Evolutionary conservation across 2,113 vertebrate species (phyloP).

Genomic region (Neotoma lepida): DNA sequence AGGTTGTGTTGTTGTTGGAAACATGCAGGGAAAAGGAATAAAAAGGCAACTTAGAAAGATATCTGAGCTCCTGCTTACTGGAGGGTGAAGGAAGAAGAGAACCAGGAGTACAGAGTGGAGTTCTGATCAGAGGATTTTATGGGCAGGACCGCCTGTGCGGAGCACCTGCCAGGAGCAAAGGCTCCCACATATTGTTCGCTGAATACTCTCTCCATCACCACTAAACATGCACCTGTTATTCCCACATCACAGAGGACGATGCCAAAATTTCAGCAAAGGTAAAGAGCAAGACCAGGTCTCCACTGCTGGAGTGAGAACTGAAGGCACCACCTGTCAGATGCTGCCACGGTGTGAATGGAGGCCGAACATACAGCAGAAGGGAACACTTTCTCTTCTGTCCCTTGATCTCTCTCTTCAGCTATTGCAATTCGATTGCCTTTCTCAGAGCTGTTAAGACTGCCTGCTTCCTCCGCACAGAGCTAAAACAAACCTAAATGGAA

Average conservation of each 20-base stretch:
- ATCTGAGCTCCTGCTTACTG: neutral
- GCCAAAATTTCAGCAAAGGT: neutral
- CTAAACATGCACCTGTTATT: neutral
- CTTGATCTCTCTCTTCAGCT: neutral
- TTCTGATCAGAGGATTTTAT: too few relatives aligned
- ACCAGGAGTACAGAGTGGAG: neutral
- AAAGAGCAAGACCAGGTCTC: neutral
- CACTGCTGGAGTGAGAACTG: neutral
- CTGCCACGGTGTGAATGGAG: neutral
- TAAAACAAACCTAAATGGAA: constrained; percentile 19
- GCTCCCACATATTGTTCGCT: rapidly evolving
- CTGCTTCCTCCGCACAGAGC: neutral
- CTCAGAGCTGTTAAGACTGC: neutral
- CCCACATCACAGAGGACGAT: neutral
- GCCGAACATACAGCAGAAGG: neutral
- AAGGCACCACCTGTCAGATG: neutral
- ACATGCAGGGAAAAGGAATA: neutral
- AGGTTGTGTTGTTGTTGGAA: neutral
- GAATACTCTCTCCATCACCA: neutral
- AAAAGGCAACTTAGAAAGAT: neutral
- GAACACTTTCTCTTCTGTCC: neutral
- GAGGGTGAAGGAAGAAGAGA: neutral
- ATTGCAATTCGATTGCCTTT: neutral
- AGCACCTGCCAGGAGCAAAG: neutral
- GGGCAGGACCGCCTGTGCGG: rapidly evolving